Base-by-base conservation (phyloP, 2,113 vertebrate genomes). In the Pelodiscus sinensis region DNA sequence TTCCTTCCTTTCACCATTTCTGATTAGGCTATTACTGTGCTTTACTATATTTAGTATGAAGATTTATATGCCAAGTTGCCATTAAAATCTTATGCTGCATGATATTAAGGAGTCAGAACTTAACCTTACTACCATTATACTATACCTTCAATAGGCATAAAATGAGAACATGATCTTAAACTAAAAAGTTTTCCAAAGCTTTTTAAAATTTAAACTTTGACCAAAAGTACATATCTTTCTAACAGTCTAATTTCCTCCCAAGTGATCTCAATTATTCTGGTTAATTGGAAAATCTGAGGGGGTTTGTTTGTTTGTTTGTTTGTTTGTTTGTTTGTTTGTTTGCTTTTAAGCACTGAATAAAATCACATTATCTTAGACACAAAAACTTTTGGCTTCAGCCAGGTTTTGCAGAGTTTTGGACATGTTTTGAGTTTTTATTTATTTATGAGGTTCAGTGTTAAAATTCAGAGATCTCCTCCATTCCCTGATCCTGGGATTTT, bases 81-180 rank as follows among this genome's bases (percentile, higher is more conserved):
- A 89, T 94, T 96, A 95, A 96, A 92, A 86, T 92, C 75, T 92
- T 94, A 92, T 44, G 81, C 87, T 90, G 31, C 79, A 56, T 84
- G 10, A 84, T 90, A 81, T 80, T 75, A 86, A 44, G 52, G 56
- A 92, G 79, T 94, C 60, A 95, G 92, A 51, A 87, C 50, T 87
- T 91, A 80, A 95, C 82, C 65, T 90, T 89, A 44, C 29, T 78
- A 79, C 50, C 65, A 4, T 80, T 82, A 75, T 44, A 14, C 38
- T 75, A 56, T 79, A 90, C 80, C 22, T 94, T 78, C 4, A 44
- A 75, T n/a, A 89, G 85, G 12, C 25, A 82, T 84, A 84, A 93
- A 88, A 89, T 60, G 18, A 84, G 83, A 80, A 78, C 55, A 94
- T 95, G 25, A 52, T 89, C 87, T 89, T 92, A 50, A 73, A 94